phyloP scores from a whole-genome alignment of 2,113 vertebrate species.

The Oxyura jamaicensis region DNA sequence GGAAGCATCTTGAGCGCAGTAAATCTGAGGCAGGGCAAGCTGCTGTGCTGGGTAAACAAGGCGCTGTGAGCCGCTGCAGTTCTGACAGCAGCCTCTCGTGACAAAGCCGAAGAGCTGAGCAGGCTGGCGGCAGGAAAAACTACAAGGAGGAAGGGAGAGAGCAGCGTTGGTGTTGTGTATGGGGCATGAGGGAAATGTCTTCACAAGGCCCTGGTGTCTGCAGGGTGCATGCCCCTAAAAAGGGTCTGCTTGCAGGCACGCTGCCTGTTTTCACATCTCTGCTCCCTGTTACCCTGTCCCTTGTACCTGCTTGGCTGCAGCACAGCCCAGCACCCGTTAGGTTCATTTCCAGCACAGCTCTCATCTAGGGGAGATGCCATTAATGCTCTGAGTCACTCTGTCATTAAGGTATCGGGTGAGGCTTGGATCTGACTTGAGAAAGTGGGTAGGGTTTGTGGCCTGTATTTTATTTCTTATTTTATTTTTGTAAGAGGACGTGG shows the following conservation, averaged over 20 bases:
- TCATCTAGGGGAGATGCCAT: fast-evolving
- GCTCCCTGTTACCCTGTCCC: neutral
- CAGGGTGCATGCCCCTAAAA: neutral
- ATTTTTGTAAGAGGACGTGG: neutral
- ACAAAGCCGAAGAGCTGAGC: neutral
- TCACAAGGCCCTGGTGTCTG: neutral
- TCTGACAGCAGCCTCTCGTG: neutral
- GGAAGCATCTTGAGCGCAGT: neutral
- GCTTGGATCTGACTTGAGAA: fast-evolving
- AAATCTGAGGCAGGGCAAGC: neutral
- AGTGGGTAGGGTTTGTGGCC: neutral
- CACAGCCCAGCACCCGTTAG: neutral
- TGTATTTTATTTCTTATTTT: neutral
- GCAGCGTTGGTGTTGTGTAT: neutral
- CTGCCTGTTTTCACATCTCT: neutral
- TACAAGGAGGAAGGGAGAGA: neutral
- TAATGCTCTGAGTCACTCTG: neutral
- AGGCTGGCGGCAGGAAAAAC: neutral
- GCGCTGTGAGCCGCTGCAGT: fast-evolving
- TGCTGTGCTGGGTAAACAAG: neutral
- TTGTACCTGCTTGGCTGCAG: fast-evolving
- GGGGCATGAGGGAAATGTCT: neutral
- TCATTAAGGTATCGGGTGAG: neutral
- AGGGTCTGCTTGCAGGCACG: neutral
- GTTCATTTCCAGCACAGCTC: neutral